Evolutionary conservation across 2,797 vertebrate genomes (phyloP).

Genomic region (Arnoldichthys spilopterus): DNA sequence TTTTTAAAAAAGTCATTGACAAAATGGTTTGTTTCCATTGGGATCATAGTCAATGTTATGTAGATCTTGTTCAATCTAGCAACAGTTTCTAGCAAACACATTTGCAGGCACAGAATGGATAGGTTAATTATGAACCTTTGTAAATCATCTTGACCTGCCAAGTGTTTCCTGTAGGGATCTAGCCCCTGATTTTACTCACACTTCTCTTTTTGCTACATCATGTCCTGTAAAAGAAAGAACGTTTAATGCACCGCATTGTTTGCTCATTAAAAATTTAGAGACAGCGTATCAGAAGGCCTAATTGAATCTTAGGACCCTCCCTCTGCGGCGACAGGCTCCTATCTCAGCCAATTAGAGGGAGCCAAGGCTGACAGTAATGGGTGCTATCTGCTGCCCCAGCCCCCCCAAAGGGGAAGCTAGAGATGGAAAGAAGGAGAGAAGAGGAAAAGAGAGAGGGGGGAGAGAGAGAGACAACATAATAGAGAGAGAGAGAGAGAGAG

Average conservation of each 20-base stretch:
- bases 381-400: constrained; percentile 73
- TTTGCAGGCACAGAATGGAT: neutral
- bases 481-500: constrained; percentile 40
- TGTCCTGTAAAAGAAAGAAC: constrained; percentile 17
- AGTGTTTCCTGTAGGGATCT: neutral
- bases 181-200: constrained; percentile 29
- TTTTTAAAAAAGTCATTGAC: too few relatives aligned
- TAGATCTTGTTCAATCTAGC: too few relatives aligned
- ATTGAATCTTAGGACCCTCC: constrained; percentile 77
- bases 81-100: neutral
- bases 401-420: constrained; percentile 63
- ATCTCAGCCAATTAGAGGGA: constrained; percentile 79
- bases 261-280: constrained; percentile 80
- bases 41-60: neutral
- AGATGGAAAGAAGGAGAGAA: constrained; percentile 15
- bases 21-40: too few relatives aligned
- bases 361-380: constrained; percentile 81
- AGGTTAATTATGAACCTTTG: neutral
- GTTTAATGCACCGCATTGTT: constrained; percentile 55
- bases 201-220: constrained; percentile 42
- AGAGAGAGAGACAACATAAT: too few relatives aligned
- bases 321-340: constrained; percentile 64
- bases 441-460: constrained; percentile 13
- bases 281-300: constrained; percentile 71
- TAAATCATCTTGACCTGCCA: neutral